Conservation (phyloP, 2,888 invertebrate species). For the Phengaris arion region DNA sequence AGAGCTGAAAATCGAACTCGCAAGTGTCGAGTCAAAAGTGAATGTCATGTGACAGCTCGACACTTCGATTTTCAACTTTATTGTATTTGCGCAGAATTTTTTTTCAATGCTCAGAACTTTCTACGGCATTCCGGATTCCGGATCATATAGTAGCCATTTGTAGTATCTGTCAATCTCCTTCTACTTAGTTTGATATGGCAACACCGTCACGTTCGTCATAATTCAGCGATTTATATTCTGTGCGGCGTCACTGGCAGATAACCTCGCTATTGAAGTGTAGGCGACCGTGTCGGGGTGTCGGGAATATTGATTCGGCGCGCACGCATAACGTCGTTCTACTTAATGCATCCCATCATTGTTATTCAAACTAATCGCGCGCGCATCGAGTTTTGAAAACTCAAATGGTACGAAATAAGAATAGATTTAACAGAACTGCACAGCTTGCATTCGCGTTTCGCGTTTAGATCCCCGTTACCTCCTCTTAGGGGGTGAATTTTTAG, state of each 20-base stretch:
- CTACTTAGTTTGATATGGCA: not conserved
- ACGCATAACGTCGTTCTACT: constrained; percentile 60
- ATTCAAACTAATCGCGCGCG: constrained; percentile 42
- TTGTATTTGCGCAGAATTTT: too few species aligned
- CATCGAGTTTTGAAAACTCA: not conserved
- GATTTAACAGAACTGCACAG: not conserved
- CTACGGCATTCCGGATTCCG: too few species aligned
- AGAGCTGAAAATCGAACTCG: too few species aligned
- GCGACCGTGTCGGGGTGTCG: constrained; percentile 62
- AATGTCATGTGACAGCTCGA: too few species aligned
- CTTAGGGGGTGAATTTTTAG: too few species aligned
- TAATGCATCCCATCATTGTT: constrained; percentile 50
- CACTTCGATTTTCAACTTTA: too few species aligned
- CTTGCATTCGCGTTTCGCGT: too few species aligned
- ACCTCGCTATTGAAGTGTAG: constrained; percentile 68
- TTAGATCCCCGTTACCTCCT: too few species aligned
- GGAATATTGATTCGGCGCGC: constrained; percentile 64
- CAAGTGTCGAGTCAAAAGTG: too few species aligned
- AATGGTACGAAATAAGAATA: not conserved
- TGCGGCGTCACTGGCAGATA: constrained; percentile 57
- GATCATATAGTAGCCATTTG: not conserved
- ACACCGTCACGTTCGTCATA: constrained; percentile 38
- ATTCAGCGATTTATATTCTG: constrained; percentile 75
- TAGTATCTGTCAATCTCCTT: not conserved
- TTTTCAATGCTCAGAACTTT: too few species aligned